Evolutionary conservation across 2,797 vertebrate species (phyloP).

Genomic region (Numenius phaeopus): DNA sequence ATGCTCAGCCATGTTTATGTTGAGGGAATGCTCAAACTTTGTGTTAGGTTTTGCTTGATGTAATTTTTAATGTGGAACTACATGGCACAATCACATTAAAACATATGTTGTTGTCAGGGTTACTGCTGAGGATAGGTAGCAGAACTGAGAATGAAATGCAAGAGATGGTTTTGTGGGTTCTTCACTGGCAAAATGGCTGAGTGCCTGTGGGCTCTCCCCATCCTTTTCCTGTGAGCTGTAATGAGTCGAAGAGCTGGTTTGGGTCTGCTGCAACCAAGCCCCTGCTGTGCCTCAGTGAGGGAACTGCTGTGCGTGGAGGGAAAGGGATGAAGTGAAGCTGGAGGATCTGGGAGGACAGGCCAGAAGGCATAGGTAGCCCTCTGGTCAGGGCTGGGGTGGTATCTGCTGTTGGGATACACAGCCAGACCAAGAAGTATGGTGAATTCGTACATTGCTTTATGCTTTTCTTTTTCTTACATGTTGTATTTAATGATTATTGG

Average conservation of each 20-base stretch:
- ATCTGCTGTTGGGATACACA: not conserved
- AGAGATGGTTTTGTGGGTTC: not conserved
- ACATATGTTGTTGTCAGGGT: not conserved
- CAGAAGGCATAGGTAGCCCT: not conserved
- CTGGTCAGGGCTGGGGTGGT: not conserved
- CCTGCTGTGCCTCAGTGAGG: rapidly evolving
- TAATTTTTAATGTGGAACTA: not conserved
- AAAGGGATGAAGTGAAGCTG: not conserved
- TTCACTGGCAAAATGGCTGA: not conserved
- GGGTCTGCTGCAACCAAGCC: not conserved
- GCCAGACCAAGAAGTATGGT: not conserved
- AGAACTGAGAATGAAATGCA: not conserved
- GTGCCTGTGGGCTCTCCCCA: not conserved
- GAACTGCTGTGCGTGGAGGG: rapidly evolving
- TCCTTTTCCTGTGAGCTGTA: not conserved
- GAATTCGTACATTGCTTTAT: not conserved
- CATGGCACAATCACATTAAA: not conserved
- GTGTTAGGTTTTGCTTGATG: not conserved
- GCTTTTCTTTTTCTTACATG: rapidly evolving
- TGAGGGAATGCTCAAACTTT: not conserved
- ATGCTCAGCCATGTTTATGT: not conserved
- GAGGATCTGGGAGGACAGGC: not conserved
- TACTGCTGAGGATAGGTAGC: not conserved
- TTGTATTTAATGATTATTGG: not conserved
- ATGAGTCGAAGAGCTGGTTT: not conserved